These are phyloP conservation scores for Xestobium rufovillosum DNA, from an alignment of 2,888 invertebrate species.

Conservation along the genomic window DNA sequence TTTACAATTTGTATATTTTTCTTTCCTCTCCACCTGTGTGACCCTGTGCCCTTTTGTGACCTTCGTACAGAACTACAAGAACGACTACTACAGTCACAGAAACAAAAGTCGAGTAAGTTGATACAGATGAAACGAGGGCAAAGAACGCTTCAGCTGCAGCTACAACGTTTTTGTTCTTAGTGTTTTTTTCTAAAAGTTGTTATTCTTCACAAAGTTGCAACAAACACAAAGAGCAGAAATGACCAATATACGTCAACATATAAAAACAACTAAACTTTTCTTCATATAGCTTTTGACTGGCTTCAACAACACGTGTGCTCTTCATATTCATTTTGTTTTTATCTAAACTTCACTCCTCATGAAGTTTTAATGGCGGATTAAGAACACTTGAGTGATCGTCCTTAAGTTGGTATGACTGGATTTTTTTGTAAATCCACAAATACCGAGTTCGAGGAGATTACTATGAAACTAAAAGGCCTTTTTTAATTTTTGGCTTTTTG, in stretches of 20 bases:
- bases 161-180: conserved; percentile 6
- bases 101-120: conserved; percentile 38
- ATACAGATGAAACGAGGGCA: conserved; percentile 6
- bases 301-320: conserved; percentile 3
- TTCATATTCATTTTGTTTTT: too few relatives aligned
- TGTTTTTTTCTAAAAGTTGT: too few relatives aligned
- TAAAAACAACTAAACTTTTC: not conserved
- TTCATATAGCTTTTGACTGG: not conserved
- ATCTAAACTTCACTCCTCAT: too few relatives aligned
- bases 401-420: too few relatives aligned
- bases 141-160: conserved; percentile 14
- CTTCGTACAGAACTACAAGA: conserved; percentile 16
- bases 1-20: conserved; percentile 3
- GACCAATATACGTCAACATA: not conserved
- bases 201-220: not conserved
- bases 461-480: too few relatives aligned
- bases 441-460: too few relatives aligned
- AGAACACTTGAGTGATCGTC: too few relatives aligned
- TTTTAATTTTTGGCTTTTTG: too few relatives aligned
- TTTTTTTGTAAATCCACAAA: too few relatives aligned
- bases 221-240: not conserved
- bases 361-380: too few relatives aligned
- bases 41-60: conserved; percentile 29
- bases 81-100: conserved; percentile 38
- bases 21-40: conserved; percentile 16